A percentile compares a stretch with the other conserved stretches of the same genome.
Conservation (phyloP, 2,113 vertebrate species). For the Syngnathoides biaculeatus region DNA sequence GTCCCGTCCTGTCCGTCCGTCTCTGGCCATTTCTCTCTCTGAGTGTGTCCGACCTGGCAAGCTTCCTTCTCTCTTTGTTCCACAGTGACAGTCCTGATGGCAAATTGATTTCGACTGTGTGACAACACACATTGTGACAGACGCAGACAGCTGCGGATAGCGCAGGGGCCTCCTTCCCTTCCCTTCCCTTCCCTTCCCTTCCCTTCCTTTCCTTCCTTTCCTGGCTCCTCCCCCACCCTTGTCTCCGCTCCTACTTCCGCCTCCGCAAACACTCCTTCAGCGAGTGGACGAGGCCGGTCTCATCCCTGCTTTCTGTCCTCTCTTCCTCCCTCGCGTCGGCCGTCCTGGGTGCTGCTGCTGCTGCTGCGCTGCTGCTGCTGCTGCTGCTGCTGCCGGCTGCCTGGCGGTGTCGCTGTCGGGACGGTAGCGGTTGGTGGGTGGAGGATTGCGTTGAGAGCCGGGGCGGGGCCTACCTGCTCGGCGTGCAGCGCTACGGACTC, state of each 20-base stretch:
- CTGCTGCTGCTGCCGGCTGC: conserved; percentile 52
- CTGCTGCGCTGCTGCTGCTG: conserved; percentile 60
- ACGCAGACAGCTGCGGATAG: conserved; percentile 81
- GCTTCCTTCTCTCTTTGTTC: conserved; percentile 91
- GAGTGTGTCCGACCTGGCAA: conserved; percentile 84
- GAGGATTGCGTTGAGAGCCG: conserved; percentile 74
- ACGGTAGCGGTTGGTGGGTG: conserved; percentile 77
- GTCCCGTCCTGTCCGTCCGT: conserved; percentile 68
- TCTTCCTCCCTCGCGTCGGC: conserved; percentile 72
- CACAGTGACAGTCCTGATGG: conserved; percentile 96
- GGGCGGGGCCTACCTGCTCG: conserved; percentile 70
- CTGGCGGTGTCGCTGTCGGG: conserved; percentile 66
- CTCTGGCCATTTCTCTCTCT: conserved; percentile 76
- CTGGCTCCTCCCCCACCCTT: conserved; percentile 48
- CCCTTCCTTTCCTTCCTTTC: conserved; percentile 54
- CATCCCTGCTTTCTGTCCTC: conserved; percentile 67
- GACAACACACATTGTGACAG: conserved; percentile 86
- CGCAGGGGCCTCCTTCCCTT: conserved; percentile 66
- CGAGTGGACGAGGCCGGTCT: conserved; percentile 4
- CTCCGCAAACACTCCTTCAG: background rate
- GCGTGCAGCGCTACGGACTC: conserved; percentile 74
- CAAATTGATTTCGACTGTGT: conserved; percentile 99
- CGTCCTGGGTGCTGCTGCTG: conserved; percentile 66
- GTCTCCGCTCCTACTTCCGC: background rate
- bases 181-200: conserved; percentile 53